Evolutionary conservation across 1,140 invertebrate species (phyloP).

Genomic region (Hirudo medicinalis): DNA sequence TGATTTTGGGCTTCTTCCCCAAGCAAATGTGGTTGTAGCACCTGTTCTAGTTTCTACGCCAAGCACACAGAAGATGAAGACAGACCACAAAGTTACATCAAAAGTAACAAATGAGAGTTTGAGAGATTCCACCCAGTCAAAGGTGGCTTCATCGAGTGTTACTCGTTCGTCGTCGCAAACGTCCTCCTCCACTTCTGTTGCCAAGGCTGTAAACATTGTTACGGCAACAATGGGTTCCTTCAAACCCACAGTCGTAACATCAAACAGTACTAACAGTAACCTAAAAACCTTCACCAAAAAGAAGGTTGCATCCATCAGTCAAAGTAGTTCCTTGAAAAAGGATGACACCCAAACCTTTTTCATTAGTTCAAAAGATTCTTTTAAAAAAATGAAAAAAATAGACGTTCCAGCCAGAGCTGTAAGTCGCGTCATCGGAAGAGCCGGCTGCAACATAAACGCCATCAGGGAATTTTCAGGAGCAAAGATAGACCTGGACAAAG

Average conservation of each 20-base stretch:
- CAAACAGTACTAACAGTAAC: background rate
- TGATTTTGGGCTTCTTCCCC: conserved; percentile 35
- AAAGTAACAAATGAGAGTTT: background rate
- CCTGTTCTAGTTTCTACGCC: background rate
- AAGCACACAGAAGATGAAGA: background rate
- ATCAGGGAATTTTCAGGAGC: conserved; percentile 84
- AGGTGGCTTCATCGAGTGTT: no score
- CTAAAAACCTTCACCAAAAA: background rate
- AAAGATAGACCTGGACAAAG: conserved; percentile 94
- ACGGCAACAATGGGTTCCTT: background rate
- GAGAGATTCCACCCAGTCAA: no score
- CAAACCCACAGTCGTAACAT: background rate
- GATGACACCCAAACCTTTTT: conserved; percentile 60
- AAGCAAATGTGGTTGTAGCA: background rate
- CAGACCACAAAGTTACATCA: background rate
- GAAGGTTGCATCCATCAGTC: conserved; percentile 20
- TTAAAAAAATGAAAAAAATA: conserved; percentile 50
- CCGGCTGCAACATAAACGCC: conserved; percentile 92
- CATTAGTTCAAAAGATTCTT: conserved; percentile 92
- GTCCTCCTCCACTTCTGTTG: background rate
- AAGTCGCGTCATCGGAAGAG: conserved; percentile 83
- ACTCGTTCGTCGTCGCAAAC: background rate
- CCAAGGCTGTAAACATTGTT: background rate
- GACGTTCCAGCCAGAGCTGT: conserved; percentile 79
- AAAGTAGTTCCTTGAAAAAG: conserved; percentile 45